Conservation (phyloP, 2,113 vertebrate species). For the Pseudopipra pipra region DNA sequence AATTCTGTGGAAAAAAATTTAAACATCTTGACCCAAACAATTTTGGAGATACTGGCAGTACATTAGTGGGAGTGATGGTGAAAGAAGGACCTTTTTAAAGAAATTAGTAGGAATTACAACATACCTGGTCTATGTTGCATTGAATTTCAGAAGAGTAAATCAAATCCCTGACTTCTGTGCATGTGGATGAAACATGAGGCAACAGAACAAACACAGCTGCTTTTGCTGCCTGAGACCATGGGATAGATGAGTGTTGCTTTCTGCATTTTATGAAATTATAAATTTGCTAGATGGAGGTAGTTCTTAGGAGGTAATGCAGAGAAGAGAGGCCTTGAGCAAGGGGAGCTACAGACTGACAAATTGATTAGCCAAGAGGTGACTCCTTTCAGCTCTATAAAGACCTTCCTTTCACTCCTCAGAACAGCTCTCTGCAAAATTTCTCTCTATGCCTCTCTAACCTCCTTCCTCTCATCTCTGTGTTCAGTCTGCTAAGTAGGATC, state of each 20-base stretch:
- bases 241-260: neutral
- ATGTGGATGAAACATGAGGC: neutral
- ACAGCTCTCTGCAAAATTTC: neutral
- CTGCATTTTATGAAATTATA: neutral
- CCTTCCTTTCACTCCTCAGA: neutral
- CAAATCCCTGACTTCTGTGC: neutral
- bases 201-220: neutral
- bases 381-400: neutral
- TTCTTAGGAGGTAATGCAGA: neutral
- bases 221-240: neutral
- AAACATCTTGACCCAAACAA: neutral
- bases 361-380: neutral
- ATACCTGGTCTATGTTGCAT: fast-evolving
- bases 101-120: neutral
- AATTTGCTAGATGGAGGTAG: neutral
- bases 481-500: neutral
- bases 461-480: neutral
- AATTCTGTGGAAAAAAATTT: neutral
- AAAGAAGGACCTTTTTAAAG: neutral
- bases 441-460: neutral
- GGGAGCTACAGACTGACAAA: neutral
- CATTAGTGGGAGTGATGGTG: neutral
- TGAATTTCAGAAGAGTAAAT: neutral
- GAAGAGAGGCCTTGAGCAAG: neutral
- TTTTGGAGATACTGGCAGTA: neutral